These are phyloP conservation scores for Rhinatrema bivittatum DNA, from an alignment of 2,797 vertebrate species.

Conservation along the genomic window DNA sequence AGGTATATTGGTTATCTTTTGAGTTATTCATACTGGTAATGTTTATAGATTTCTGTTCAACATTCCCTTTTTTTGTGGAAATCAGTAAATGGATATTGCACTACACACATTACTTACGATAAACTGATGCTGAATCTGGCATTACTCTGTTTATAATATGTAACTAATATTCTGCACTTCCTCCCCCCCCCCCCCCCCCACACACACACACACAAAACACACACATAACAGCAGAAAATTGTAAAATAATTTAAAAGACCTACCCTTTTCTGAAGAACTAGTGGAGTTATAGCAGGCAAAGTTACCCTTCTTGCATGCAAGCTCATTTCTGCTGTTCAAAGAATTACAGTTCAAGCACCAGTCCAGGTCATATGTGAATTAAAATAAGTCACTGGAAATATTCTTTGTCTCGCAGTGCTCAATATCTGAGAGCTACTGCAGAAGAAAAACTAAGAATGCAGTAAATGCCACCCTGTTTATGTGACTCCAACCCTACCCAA, in stretches of 20 bases:
- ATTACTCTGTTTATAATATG: no score
- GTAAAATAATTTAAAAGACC: slow-evolving; percentile 10
- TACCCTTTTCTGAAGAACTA: slow-evolving; percentile 76
- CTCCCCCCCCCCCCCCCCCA: no score
- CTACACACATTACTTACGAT: no score
- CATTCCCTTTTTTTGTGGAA: no score
- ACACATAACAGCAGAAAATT: not conserved
- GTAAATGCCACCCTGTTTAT: slow-evolving; percentile 41
- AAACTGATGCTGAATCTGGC: no score
- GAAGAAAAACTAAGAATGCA: slow-evolving; percentile 31
- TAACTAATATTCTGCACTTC: no score
- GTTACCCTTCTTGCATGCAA: slow-evolving; percentile 83
- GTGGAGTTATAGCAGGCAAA: slow-evolving; percentile 78
- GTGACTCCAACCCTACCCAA: slow-evolving; percentile 40
- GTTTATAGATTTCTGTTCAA: no score
- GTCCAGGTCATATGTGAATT: slow-evolving; percentile 26
- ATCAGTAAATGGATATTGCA: no score
- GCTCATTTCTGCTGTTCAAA: slow-evolving; percentile 70
- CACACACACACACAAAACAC: no score
- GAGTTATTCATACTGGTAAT: no score
- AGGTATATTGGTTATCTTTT: no score
- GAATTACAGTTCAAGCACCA: slow-evolving; percentile 22
- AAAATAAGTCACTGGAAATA: slow-evolving; percentile 35
- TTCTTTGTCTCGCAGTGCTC: slow-evolving; percentile 19
- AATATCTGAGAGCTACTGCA: slow-evolving; percentile 15